Percentiles rank a stretch among this genome's conserved stretches.
Evolutionary conservation across 2,113 vertebrate species (phyloP).

Genomic region (Eudorcas thomsonii): DNA sequence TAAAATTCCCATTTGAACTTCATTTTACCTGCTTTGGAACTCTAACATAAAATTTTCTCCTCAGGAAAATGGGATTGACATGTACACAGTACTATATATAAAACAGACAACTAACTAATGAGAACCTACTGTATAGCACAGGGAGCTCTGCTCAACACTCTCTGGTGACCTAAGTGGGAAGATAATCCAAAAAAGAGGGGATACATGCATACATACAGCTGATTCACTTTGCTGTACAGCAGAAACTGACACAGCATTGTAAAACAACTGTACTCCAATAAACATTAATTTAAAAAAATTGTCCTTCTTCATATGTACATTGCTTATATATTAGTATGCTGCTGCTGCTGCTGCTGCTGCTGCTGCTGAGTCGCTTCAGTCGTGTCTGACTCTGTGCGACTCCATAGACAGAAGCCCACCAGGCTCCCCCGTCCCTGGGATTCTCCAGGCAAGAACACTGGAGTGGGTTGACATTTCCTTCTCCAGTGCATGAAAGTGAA

Average conservation of each 20-base stretch:
- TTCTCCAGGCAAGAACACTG: too few relatives aligned
- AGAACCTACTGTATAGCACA: not conserved
- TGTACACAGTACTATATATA: not conserved
- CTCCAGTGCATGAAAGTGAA: too few relatives aligned
- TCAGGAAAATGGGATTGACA: not conserved
- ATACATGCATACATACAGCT: not conserved
- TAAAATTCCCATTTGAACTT: not conserved
- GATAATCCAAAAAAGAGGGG: not conserved
- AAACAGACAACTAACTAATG: not conserved
- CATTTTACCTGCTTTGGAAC: not conserved
- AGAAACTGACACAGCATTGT: not conserved
- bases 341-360: too few relatives aligned
- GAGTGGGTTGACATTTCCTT: too few relatives aligned
- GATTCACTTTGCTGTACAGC: not conserved
- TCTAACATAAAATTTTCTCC: not conserved
- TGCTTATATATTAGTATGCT: not conserved
- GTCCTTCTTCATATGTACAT: not conserved
- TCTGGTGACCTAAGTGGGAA: not conserved
- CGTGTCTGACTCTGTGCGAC: too few relatives aligned
- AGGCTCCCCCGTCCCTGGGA: too few relatives aligned
- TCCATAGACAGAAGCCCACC: too few relatives aligned
- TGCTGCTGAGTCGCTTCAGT: too few relatives aligned
- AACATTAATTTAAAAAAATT: not conserved
- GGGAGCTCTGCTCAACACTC: fast-evolving
- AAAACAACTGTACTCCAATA: not conserved